Evolutionary conservation across 37 sponge, comb jelly and placozoan genomes (phyloP), one percentile per base, ranked within the genome.

Genomic region (Petrosia ficiformis): DNA sequence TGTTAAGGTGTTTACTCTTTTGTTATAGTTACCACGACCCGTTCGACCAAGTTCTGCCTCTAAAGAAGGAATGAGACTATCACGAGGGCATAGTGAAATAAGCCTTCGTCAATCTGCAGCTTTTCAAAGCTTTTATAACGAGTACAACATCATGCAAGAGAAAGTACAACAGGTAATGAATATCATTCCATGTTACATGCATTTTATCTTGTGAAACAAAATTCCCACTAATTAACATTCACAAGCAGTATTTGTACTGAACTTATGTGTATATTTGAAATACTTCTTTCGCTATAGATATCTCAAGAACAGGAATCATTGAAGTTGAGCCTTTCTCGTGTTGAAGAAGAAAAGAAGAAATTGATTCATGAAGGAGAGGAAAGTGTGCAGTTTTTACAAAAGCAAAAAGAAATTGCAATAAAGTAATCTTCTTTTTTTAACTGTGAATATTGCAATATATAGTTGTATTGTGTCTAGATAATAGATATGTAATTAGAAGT

Each of bases 341-440:
- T 61, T 22, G 63, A 61, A 61, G 86, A 85, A 2, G 86, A 85
- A 52, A 85, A 78, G 29, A 71, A 78, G 39, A 72, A 32, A 35
- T 69, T 85, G 3, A 40, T 85, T 2, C 11, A 44, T 28, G 79
- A 79, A 39, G 86, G 79, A 39, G 86, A 85, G 61, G 79, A 85
- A 33, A 67, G 75, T 10, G 68, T 78, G 2, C 73, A 78, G 0
- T n/a, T 30, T 11, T 41, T 78, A 42, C 65, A 42, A 2, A 66
- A 67, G 44, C 1, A 57, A 16, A 67, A 79, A 21, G 79, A 73
- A 32, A 31, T 65, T 29, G 77, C 54, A 58, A 22, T 77, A n/a
- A 73, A 74, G 86, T 85, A 57, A 67, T 77, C 40, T 33, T 14
- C 10, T 48, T 16, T n/a, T n/a, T n/a, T n/a, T n/a, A n/a, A n/a